Percentiles rank a stretch among this genome's conserved stretches.
These are phyloP conservation scores for Eristalis arbustorum DNA, from an alignment of 2,888 invertebrate species.

Conservation along the genomic window DNA sequence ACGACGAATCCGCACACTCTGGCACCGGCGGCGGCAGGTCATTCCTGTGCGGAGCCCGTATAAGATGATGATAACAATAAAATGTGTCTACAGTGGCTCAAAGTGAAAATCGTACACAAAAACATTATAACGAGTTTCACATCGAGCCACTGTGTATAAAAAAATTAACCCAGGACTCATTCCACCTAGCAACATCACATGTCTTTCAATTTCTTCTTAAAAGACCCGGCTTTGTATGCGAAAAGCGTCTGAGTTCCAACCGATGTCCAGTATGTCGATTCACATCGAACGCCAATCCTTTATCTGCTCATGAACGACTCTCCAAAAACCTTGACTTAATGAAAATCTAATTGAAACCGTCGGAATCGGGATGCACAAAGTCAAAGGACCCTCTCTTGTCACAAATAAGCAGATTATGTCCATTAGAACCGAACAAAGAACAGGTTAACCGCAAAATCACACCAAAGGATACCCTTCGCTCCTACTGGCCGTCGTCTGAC, in stretches of 20 bases:
- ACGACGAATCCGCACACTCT: slow-evolving; percentile 37
- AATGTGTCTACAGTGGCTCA: too few relatives aligned
- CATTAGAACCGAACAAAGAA: slow-evolving; percentile 18
- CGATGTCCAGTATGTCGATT: too few relatives aligned
- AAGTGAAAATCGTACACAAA: too few relatives aligned
- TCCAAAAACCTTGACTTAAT: not conserved
- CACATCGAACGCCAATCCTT: not conserved
- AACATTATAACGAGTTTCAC: too few relatives aligned
- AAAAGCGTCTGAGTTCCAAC: too few relatives aligned
- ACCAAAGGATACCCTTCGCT: slow-evolving; percentile 25
- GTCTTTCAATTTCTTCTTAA: too few relatives aligned
- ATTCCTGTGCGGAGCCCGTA: slow-evolving; percentile 85
- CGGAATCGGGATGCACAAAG: not conserved
- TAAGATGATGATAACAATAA: slow-evolving; percentile 84
- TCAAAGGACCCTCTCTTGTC: slow-evolving; percentile 10
- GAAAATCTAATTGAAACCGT: not conserved
- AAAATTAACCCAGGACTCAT: too few relatives aligned
- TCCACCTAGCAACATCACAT: too few relatives aligned
- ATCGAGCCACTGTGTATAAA: too few relatives aligned
- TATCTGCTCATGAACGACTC: not conserved
- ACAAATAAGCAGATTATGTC: slow-evolving; percentile 14
- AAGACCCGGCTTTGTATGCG: too few relatives aligned
- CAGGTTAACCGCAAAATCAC: slow-evolving; percentile 58
- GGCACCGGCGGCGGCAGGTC: slow-evolving; percentile 71
- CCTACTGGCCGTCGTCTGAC: slow-evolving; percentile 19